Percentiles rank a stretch among this genome's conserved stretches.
Evolutionary conservation across 1,140 invertebrate species (phyloP).

Genomic region (Drosophila bifasciata): DNA sequence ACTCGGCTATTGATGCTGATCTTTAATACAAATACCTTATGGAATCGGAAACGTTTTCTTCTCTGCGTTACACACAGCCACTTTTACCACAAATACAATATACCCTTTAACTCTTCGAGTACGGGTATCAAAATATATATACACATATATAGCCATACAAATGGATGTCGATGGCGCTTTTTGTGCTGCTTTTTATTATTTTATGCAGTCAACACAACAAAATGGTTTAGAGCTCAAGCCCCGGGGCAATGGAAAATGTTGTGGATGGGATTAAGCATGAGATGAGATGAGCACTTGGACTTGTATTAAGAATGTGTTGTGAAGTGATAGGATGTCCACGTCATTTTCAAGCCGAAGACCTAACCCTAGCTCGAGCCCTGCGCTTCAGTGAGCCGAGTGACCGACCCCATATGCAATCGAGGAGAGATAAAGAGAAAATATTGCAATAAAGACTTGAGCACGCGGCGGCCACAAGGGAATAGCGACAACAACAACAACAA

Average conservation of each 20-base stretch:
- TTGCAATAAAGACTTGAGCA: conserved; percentile 70
- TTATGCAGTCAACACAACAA: background rate
- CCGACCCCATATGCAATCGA: conserved; percentile 47
- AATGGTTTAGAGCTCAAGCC: conserved; percentile 9
- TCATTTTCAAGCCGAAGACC: conserved; percentile 45
- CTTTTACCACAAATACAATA: too few relatives aligned
- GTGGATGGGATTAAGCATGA: conserved; percentile 23
- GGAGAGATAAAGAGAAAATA: conserved; percentile 18
- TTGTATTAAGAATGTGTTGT: background rate
- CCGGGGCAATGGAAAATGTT: conserved; percentile 33
- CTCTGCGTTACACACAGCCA: too few relatives aligned
- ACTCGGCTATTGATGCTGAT: too few relatives aligned
- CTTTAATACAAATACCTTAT: too few relatives aligned
- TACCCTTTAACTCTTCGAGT: too few relatives aligned
- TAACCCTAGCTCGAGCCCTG: conserved; percentile 3
- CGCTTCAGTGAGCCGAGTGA: background rate
- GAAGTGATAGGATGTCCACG: conserved; percentile 25
- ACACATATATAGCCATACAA: conserved; percentile 46
- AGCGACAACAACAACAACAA: conserved; percentile 16
- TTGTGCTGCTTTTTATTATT: background rate
- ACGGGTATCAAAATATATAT: conserved; percentile 12
- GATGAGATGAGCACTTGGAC: background rate
- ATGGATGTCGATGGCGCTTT: conserved; percentile 19
- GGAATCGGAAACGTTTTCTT: too few relatives aligned
- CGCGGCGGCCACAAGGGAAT: conserved; percentile 39